Evolutionary conservation across 2,113 vertebrate species (phyloP).

Genomic region (Nerophis ophidion): DNA sequence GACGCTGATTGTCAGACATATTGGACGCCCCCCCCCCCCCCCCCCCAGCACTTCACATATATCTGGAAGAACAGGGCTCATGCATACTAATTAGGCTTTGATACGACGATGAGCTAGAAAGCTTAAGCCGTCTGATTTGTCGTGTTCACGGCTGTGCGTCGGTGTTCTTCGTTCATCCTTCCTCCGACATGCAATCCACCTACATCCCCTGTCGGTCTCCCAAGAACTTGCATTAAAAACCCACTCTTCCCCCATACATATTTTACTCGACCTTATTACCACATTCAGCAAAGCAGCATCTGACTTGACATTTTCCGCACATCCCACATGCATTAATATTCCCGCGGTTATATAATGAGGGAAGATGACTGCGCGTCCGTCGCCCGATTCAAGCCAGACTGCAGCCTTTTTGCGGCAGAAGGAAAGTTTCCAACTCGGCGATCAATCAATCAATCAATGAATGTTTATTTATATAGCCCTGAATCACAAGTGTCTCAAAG

Average conservation of each 20-base stretch:
- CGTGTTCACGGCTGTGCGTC: conserved; percentile 2
- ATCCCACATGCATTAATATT: conserved; percentile 24
- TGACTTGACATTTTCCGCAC: conserved; percentile 13
- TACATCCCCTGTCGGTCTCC: not conserved
- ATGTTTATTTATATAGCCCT: no score
- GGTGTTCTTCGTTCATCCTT: conserved; percentile 6
- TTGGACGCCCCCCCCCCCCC: conserved; percentile 19
- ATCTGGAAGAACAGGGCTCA: conserved; percentile 13
- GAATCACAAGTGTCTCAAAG: no score
- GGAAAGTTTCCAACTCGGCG: conserved; percentile 1
- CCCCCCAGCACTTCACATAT: conserved; percentile 28
- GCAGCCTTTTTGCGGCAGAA: not conserved
- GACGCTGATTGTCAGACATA: conserved; percentile 31
- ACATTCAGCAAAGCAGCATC: conserved; percentile 3
- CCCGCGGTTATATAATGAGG: conserved; percentile 10
- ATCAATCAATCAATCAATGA: no score
- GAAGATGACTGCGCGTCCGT: conserved; percentile 5
- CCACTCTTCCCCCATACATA: conserved; percentile 3
- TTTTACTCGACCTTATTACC: not conserved
- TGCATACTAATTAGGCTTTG: conserved; percentile 33
- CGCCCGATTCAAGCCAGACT: not conserved
- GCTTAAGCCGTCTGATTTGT: conserved; percentile 4
- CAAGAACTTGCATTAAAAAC: conserved; percentile 7
- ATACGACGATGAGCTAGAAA: conserved; percentile 19
- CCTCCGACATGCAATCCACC: conserved; percentile 1